Conservation (phyloP, 2,113 vertebrate species). For the Oostethus manadensis region DNA sequence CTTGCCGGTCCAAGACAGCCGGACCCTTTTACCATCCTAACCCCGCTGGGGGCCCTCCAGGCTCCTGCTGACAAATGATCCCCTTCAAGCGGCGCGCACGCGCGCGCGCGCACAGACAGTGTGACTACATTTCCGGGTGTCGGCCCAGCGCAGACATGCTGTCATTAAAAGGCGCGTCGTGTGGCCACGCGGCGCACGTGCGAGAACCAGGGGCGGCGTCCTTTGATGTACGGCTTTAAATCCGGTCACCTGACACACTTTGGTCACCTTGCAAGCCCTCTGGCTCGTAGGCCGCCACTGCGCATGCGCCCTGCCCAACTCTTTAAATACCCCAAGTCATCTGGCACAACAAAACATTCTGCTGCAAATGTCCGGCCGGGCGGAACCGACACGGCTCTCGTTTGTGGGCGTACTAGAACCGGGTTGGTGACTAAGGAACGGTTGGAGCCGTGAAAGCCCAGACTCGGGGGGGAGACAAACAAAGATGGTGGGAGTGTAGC, state of each 20-base stretch:
- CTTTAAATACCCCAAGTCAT: slow-evolving; percentile 76
- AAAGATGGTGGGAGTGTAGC: slow-evolving; percentile 78
- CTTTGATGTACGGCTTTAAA: background rate
- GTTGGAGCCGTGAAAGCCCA: slow-evolving; percentile 30
- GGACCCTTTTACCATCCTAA: too few relatives aligned
- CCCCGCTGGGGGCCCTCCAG: too few relatives aligned
- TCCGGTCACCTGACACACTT: slow-evolving; percentile 22
- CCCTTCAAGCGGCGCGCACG: too few relatives aligned
- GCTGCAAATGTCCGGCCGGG: background rate
- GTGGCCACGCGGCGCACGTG: background rate
- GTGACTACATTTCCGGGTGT: too few relatives aligned
- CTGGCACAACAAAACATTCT: slow-evolving; percentile 72
- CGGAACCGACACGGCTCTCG: background rate
- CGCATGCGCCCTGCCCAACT: slow-evolving; percentile 67
- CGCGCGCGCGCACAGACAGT: too few relatives aligned
- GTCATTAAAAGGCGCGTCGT: background rate
- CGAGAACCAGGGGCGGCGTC: too few relatives aligned
- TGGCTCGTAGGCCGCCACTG: slow-evolving; percentile 57
- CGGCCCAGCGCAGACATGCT: too few relatives aligned
- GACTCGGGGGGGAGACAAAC: slow-evolving; percentile 64
- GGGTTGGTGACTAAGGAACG: slow-evolving; percentile 28
- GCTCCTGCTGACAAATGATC: too few relatives aligned
- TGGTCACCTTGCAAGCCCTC: slow-evolving; percentile 55
- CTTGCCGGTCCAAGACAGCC: too few relatives aligned
- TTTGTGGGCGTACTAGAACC: background rate